Evolutionary conservation across 2,888 invertebrate genomes (phyloP).

Genomic region (Limenitis camilla): DNA sequence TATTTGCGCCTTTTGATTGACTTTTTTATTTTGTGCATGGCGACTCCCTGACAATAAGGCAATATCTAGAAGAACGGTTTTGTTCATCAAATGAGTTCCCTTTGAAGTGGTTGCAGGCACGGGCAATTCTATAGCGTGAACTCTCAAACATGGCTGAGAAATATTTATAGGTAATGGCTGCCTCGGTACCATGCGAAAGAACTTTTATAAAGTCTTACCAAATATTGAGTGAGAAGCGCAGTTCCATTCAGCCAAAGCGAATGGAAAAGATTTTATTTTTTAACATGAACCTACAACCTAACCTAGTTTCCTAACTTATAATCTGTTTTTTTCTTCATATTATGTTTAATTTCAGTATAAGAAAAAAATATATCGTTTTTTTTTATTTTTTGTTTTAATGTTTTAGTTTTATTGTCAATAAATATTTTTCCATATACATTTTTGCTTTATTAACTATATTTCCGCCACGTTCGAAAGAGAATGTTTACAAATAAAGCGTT

Average conservation of each 20-base stretch:
- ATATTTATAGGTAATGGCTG: conserved; percentile 25
- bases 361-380: neutral
- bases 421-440: neutral
- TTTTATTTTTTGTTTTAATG: neutral
- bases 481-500: no score
- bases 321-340: neutral
- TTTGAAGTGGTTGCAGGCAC: conserved; percentile 28
- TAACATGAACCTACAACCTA: conserved; percentile 29
- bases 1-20: no score
- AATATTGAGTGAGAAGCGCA: conserved; percentile 30
- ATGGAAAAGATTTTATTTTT: conserved; percentile 32
- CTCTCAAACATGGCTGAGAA: conserved; percentile 22
- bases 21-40: no score
- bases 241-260: conserved; percentile 21
- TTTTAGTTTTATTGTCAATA: neutral
- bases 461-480: no score
- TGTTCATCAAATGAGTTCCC: conserved; percentile 28
- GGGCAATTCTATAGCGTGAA: conserved; percentile 26
- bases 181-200: conserved; percentile 28
- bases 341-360: neutral
- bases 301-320: no score
- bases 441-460: neutral
- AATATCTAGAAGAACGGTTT: conserved; percentile 27
- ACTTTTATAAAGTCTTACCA: conserved; percentile 23
- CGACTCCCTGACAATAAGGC: no score